Evolutionary conservation across 2,888 invertebrate genomes (phyloP), one percentile per base, ranked within the genome.

Genomic region (Anarsia innoxiella): DNA sequence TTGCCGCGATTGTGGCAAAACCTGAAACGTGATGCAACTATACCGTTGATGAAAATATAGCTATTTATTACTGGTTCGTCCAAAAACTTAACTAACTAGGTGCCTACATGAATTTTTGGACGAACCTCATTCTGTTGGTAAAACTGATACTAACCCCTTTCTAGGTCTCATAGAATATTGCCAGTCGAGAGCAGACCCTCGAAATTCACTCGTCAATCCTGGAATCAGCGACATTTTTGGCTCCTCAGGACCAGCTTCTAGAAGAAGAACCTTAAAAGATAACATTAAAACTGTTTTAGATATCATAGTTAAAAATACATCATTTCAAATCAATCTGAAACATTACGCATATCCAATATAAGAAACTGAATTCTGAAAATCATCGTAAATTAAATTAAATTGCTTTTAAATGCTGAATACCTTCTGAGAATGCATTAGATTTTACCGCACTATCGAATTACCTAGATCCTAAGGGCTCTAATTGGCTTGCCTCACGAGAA

Each of bases 181-280:
- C 82, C 83, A 83, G 44, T 83, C 83, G 2, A 83, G 36, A 3
- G 64, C 47, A 0, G 83, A 83, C 0, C 77, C 82, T 32, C 59
- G 70, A 44, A 82, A 82, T 51, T 83, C 83, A 39, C 72, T 80
- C 1, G 83, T 80, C 3, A 83, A 64, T 0, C 76, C 77, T 4
- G 83, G 83, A 12, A 83, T 83, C 9, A 79, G 44, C 1, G 80
- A 65, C 60, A 83, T 72, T 45, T 80, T 80, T 0, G 83, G 83
- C 45, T 82, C 75, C 40, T 75, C 79, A 2, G 70, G 64, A 1
- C 83, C 83, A 1, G 83, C 83, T 53, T 83, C 83, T 16, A 83
- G 41, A 14, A 83, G 41, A 12, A 83, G 44, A 2, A 80, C 65
- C 83, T 83, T n/a, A n/a, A n/a, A n/a, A n/a, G n/a, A n/a, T n/a